These are phyloP conservation scores for Smutsia temminckii DNA, from an alignment of 2,797 vertebrate genomes.

Conservation along the genomic window DNA sequence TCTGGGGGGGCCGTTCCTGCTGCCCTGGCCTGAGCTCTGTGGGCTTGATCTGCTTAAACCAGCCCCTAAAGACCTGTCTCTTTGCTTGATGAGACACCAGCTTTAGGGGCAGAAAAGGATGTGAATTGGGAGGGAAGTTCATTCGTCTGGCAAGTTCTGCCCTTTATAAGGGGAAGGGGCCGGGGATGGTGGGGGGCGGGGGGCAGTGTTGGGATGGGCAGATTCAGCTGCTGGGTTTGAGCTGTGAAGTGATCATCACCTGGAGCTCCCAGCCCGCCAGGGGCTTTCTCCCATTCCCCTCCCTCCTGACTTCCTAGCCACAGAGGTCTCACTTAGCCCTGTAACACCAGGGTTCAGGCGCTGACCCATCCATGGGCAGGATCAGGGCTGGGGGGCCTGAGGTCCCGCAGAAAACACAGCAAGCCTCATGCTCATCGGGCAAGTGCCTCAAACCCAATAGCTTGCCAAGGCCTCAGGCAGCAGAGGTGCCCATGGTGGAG, in stretches of 20 bases:
- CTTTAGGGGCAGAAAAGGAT: neutral
- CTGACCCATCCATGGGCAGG: neutral
- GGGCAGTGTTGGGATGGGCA: neutral
- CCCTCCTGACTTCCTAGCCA: neutral
- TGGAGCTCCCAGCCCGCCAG: neutral
- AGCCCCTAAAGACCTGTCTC: neutral
- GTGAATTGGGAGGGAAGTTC: neutral
- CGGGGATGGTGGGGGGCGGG: neutral
- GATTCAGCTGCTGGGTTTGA: neutral
- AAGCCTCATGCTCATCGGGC: neutral
- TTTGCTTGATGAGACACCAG: neutral
- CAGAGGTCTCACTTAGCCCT: neutral
- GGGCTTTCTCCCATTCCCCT: neutral
- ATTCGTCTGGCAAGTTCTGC: neutral
- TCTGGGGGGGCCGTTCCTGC: accelerated
- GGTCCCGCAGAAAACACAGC: neutral
- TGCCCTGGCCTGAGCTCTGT: neutral
- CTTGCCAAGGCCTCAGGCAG: neutral
- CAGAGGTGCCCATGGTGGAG: neutral
- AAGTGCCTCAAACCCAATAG: neutral
- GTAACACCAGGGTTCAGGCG: neutral
- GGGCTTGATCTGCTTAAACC: neutral
- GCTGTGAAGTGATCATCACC: neutral
- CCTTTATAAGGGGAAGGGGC: neutral
- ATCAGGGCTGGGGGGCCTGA: neutral